These are phyloP conservation scores for Pseudois nayaur DNA, from an alignment of 2,113 vertebrate genomes.

Conservation along the genomic window DNA sequence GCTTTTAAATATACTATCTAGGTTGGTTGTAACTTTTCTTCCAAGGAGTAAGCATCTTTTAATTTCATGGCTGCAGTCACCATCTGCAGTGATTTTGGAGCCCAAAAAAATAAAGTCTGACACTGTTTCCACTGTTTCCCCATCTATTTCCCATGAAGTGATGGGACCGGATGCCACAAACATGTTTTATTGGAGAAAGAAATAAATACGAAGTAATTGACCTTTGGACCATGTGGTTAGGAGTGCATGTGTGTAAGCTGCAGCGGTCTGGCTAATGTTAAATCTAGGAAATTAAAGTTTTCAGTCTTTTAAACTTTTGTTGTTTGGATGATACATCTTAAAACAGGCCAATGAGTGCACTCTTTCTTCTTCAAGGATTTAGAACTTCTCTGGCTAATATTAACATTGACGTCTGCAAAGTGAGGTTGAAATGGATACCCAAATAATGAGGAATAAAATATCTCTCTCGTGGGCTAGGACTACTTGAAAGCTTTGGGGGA, in stretches of 20 bases:
- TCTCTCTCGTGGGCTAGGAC: neutral
- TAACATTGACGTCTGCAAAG: neutral
- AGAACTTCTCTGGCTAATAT: neutral
- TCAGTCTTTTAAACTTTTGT: neutral
- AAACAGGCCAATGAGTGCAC: neutral
- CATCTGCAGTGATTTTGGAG: too few species aligned
- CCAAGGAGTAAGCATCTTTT: too few species aligned
- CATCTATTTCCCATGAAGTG: too few species aligned
- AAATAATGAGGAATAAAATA: neutral
- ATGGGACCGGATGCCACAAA: neutral
- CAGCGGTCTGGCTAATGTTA: neutral
- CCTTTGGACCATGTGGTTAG: neutral
- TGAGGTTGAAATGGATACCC: neutral
- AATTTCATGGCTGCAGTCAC: too few species aligned
- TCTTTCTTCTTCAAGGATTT: neutral
- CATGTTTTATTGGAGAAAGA: conserved; percentile 11
- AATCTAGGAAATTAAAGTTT: neutral
- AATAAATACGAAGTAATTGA: neutral
- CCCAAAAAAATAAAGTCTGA: too few species aligned
- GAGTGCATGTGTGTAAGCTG: neutral
- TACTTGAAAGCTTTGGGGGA: neutral
- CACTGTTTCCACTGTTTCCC: too few species aligned
- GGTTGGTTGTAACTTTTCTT: too few species aligned
- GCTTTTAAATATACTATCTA: too few species aligned
- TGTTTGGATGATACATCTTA: neutral